Conservation (phyloP, 2,113 vertebrate species). For the Pycnonotus jocosus region DNA sequence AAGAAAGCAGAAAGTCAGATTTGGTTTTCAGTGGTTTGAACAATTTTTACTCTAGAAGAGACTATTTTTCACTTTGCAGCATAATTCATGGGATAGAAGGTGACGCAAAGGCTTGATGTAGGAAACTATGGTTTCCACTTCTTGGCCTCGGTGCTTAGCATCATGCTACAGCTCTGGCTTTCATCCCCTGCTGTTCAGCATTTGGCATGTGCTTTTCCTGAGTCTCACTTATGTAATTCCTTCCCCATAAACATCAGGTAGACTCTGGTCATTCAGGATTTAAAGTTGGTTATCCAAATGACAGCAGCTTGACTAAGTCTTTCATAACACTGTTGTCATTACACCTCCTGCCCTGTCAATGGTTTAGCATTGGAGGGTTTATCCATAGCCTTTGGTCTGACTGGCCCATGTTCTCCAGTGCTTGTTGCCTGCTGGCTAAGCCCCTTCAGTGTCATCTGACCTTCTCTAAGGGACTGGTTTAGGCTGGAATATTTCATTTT, state of each 20-base stretch:
- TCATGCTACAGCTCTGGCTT: background rate
- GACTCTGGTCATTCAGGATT: background rate
- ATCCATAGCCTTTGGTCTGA: background rate
- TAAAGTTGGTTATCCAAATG: background rate
- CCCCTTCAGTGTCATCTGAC: background rate
- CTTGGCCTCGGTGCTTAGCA: background rate
- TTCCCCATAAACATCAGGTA: background rate
- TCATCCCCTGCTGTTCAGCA: background rate
- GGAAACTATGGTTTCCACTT: background rate
- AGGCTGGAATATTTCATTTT: background rate
- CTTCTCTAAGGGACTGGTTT: background rate
- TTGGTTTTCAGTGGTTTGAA: background rate
- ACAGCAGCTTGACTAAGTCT: background rate
- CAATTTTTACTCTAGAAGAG: background rate
- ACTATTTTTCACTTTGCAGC: background rate
- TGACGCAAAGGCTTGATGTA: background rate
- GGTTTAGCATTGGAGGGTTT: background rate
- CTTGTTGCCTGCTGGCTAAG: background rate
- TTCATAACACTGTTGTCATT: conserved; percentile 1
- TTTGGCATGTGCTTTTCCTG: background rate
- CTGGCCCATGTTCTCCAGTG: background rate
- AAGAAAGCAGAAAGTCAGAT: background rate
- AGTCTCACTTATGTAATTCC: background rate
- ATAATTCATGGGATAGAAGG: background rate
- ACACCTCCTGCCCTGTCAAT: background rate